Conservation (phyloP, 2,888 invertebrate species). For the Apodemia mormo region DNA sequence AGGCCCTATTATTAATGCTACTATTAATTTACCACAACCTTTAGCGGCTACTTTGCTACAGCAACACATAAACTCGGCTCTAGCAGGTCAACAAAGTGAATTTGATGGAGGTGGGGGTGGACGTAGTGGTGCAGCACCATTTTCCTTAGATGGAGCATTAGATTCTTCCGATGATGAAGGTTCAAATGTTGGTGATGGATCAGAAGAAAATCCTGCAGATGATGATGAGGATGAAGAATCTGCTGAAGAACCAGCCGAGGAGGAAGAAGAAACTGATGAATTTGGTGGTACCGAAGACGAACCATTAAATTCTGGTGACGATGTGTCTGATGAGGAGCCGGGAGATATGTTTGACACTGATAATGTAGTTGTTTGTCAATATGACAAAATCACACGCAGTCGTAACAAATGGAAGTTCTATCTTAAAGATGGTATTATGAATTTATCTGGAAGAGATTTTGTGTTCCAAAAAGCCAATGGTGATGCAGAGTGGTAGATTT, state of each 20-base stretch:
- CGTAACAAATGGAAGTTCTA: conserved; percentile 99
- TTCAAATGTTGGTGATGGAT: conserved; percentile 79
- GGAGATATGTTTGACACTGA: conserved; percentile 98
- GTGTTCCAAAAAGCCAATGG: conserved; percentile 99
- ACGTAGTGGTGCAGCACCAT: conserved; percentile 66
- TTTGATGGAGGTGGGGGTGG: conserved; percentile 76
- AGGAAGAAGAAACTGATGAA: conserved; percentile 87
- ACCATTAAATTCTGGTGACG: conserved; percentile 97
- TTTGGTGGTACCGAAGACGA: conserved; percentile 87
- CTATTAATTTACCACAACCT: conserved; percentile 91
- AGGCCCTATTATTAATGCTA: conserved; percentile 93
- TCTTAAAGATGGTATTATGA: conserved; percentile 99
- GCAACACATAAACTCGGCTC: conserved; percentile 92
- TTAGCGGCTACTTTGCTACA: conserved; percentile 92
- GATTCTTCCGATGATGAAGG: conserved; percentile 90
- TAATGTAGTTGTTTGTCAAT: conserved; percentile 99
- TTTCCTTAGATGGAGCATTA: conserved; percentile 83
- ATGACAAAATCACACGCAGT: conserved; percentile 99
- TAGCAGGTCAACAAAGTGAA: conserved; percentile 78
- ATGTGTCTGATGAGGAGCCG: conserved; percentile 98
- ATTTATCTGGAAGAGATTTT: conserved; percentile 98
- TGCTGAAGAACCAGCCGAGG: conserved; percentile 83
- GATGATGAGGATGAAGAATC: conserved; percentile 91
- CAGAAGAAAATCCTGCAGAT: conserved; percentile 87
- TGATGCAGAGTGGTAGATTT: conserved; percentile 97